phyloP scores from a whole-genome alignment of 2,113 vertebrate species.

The Ochotona princeps region DNA sequence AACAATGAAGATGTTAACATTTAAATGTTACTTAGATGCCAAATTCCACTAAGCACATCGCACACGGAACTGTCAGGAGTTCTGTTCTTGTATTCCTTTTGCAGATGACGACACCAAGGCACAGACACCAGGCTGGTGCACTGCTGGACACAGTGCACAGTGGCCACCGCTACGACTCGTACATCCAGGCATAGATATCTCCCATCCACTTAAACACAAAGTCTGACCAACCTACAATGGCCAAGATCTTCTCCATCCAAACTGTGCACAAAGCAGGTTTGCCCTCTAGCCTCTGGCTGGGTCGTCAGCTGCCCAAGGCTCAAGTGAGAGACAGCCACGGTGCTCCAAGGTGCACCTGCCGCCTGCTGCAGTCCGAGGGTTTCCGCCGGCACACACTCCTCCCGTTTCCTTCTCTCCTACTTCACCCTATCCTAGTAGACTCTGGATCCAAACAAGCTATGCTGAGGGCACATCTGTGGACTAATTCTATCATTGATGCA shows the following conservation, averaged over 20 bases:
- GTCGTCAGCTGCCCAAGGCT: accelerated
- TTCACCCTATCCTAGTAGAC: too few species aligned
- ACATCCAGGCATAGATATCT: too few species aligned
- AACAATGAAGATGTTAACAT: neutral
- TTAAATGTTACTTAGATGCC: neutral
- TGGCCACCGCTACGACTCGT: neutral
- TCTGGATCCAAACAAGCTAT: neutral
- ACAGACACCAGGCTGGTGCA: neutral
- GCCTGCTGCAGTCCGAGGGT: neutral
- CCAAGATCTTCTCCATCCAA: neutral
- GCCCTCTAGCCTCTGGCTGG: neutral
- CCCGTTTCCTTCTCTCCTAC: neutral
- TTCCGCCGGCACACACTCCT: neutral
- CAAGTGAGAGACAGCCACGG: neutral
- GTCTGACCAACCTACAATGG: neutral
- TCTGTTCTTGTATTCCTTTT: neutral
- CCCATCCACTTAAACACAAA: neutral
- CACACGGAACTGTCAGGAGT: neutral
- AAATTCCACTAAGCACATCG: neutral
- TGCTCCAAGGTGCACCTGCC: accelerated
- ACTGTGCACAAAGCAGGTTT: neutral
- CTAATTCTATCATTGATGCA: neutral
- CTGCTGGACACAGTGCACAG: neutral
- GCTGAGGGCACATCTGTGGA: neutral
- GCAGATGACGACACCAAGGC: neutral